Conservation (phyloP, 2,797 vertebrate genomes). For the Taenioides sp. region DNA sequence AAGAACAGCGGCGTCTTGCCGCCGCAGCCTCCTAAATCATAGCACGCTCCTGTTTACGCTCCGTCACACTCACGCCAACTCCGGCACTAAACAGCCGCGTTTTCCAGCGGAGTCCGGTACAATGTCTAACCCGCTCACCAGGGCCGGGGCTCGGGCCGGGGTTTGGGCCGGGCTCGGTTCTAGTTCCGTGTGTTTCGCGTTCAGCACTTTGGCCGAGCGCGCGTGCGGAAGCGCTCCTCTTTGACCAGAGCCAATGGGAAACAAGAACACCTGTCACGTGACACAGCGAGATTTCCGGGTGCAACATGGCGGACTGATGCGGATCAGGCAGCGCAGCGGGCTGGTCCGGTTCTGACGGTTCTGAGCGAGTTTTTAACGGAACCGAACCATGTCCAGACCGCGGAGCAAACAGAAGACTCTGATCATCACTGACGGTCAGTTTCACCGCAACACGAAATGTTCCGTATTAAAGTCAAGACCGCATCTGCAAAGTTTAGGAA, state of each 20-base stretch:
- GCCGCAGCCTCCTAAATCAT: not conserved
- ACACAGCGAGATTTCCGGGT: not conserved
- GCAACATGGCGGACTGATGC: not conserved
- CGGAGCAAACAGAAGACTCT: slow-evolving; percentile 47
- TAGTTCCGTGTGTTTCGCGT: not conserved
- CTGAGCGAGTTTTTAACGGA: not conserved
- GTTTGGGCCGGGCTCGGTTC: not conserved
- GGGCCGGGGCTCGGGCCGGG: not conserved
- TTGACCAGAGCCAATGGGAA: not conserved
- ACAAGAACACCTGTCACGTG: not conserved
- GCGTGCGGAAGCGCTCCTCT: not conserved
- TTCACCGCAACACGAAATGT: not conserved
- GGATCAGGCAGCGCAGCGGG: not conserved
- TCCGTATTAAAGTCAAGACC: not conserved
- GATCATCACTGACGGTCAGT: slow-evolving; percentile 68
- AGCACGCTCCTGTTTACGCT: not conserved
- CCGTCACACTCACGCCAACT: not conserved
- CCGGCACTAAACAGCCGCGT: not conserved
- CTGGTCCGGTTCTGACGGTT: not conserved
- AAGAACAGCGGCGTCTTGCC: not conserved
- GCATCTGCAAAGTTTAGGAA: not conserved
- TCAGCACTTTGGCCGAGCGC: not conserved
- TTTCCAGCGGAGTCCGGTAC: not conserved
- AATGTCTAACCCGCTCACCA: not conserved
- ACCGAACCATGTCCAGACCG: slow-evolving; percentile 55